These are phyloP conservation scores for Mycteria americana DNA, from an alignment of 2,797 vertebrate species.

Conservation along the genomic window DNA sequence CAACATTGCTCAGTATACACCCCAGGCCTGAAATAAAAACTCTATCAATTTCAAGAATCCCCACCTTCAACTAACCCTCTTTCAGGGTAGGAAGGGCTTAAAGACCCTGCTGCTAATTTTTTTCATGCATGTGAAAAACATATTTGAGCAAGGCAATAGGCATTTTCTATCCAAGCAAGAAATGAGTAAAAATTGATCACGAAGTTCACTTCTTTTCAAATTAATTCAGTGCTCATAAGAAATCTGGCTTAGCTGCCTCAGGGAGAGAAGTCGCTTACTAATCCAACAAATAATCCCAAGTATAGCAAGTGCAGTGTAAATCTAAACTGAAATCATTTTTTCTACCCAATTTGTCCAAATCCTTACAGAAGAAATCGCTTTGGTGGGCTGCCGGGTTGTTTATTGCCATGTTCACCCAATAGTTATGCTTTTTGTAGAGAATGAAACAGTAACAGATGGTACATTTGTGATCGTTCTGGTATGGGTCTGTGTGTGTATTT, in stretches of 20 bases:
- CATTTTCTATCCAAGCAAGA: background rate
- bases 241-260: background rate
- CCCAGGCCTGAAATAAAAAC: background rate
- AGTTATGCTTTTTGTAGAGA: background rate
- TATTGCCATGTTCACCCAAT: background rate
- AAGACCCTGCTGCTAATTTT: background rate
- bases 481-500: background rate
- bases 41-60: background rate
- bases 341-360: background rate
- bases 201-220: background rate
- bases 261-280: background rate
- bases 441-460: conserved; percentile 1
- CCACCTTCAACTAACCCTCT: background rate
- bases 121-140: background rate
- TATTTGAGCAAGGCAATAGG: background rate
- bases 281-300: background rate
- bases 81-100: background rate
- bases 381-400: background rate
- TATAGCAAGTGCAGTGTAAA: background rate
- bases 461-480: background rate
- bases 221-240: background rate
- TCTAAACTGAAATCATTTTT: background rate
- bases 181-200: background rate
- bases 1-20: background rate
- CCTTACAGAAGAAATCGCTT: background rate